Evolutionary conservation across 2,888 invertebrate genomes (phyloP), one percentile per base, ranked within the genome.

Genomic region (Diaprepes abbreviatus): DNA sequence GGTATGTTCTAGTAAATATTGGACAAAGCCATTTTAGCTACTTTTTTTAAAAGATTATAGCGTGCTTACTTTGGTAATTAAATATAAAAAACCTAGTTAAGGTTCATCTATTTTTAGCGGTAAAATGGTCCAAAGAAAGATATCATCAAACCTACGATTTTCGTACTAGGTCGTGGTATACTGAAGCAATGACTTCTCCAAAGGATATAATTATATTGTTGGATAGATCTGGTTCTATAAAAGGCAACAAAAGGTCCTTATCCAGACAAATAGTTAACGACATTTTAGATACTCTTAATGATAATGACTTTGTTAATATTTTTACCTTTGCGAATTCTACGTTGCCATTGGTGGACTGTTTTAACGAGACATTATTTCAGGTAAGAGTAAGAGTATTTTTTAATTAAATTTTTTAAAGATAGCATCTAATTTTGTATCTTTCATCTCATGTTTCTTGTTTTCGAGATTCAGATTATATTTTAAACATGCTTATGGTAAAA

Each of bases 271-370:
- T 93, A 45, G 92, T 93, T 58, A 92, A 92, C 71, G 92, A 92
- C 76, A 97, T 99, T 76, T 87, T 99, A 74, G 97, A 98, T 79
- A 98, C 98, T 0, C 89, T 98, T 36, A 96, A 95, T 64, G 97
- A 98, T 83, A 97, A 99, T 85, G 98, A 98, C 85, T 98, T 95
- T 85, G 97, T 99, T 78, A 98, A 98, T 84, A 93, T 99, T 76
- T 92, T 96, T 85, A 92, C 92, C 81, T 98, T 98, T 87, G 92
- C 93, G 70, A 91, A 93, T 76, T 87, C 87, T 38, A 92, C 92
- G 0, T 90, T 92, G 76, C 90, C 92, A 79, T 89, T 95, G 28
- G 96, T 97, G 68, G 89, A 91, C 24, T 98, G 98, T 85, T 96
- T 96, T 85, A 92, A 92, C 79, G 92, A 94, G 78, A 92, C 82